A percentile compares a stretch with the other conserved stretches of the same genome.
Evolutionary conservation across 2,113 vertebrate species (phyloP).

Genomic region (Morphnarchus princeps): DNA sequence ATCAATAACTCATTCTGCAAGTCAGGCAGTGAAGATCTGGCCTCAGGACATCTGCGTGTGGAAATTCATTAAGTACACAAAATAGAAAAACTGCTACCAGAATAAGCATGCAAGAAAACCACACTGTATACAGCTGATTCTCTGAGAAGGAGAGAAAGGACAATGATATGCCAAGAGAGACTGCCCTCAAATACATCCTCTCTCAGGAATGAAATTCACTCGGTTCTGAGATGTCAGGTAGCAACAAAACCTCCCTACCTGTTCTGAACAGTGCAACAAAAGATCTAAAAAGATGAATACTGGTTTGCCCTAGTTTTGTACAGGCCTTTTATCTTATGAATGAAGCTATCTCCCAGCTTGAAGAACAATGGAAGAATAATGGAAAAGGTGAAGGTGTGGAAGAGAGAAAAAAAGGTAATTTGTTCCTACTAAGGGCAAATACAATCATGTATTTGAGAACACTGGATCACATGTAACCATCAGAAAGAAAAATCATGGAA

Average conservation of each 20-base stretch:
- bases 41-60: background rate
- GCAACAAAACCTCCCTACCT: background rate
- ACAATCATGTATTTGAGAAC: background rate
- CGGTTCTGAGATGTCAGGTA: background rate
- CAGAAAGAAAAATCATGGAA: background rate
- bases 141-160: background rate
- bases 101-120: background rate
- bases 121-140: background rate
- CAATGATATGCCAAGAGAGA: background rate
- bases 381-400: rapidly evolving
- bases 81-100: background rate
- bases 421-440: background rate
- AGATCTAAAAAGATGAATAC: background rate
- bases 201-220: background rate
- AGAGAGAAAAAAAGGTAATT: background rate
- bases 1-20: background rate
- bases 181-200: background rate
- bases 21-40: background rate
- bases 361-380: background rate
- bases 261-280: background rate
- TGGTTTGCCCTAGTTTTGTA: background rate
- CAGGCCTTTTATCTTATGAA: background rate
- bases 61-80: background rate
- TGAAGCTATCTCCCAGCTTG: background rate
- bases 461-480: background rate